Evolutionary conservation across 2,113 vertebrate genomes (phyloP).

Genomic region (Sinocyclocheilus grahami): DNA sequence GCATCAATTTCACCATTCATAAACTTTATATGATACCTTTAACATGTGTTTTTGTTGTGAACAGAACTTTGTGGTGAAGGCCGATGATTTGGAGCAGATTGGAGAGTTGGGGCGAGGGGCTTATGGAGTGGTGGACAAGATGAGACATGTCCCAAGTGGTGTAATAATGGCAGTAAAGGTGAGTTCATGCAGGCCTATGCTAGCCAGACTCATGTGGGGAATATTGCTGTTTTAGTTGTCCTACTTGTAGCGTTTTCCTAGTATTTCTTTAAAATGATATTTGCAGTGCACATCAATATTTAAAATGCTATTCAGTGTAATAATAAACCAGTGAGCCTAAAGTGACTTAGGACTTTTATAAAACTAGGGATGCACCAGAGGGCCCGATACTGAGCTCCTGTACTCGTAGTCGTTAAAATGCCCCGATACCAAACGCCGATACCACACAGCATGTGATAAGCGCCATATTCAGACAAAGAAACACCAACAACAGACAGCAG

Average conservation of each 20-base stretch:
- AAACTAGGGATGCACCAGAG: no score
- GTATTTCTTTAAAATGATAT: not conserved
- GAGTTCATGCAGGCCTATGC: constrained; percentile 36
- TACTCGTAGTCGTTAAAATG: no score
- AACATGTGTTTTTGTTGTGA: constrained; percentile 7
- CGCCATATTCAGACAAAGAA: no score
- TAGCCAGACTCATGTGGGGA: not conserved
- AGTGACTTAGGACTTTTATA: no score
- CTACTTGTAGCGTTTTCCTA: not conserved
- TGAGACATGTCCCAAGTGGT: constrained; percentile 92
- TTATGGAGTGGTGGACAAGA: constrained; percentile 98
- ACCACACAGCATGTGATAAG: no score
- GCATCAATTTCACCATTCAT: not conserved
- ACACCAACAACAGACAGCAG: no score
- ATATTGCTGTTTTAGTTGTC: not conserved
- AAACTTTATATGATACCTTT: not conserved
- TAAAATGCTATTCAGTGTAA: no score
- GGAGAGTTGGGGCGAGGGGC: constrained; percentile 93
- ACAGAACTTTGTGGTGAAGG: constrained; percentile 98
- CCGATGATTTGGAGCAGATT: constrained; percentile 95
- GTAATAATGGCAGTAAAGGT: constrained; percentile 99
- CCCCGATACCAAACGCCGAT: no score
- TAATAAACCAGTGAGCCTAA: no score
- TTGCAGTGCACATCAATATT: no score
- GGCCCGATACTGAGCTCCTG: no score